These are phyloP conservation scores for Scolopax bukidnonensis DNA, from an alignment of 2,797 vertebrate species.

Conservation along the genomic window DNA sequence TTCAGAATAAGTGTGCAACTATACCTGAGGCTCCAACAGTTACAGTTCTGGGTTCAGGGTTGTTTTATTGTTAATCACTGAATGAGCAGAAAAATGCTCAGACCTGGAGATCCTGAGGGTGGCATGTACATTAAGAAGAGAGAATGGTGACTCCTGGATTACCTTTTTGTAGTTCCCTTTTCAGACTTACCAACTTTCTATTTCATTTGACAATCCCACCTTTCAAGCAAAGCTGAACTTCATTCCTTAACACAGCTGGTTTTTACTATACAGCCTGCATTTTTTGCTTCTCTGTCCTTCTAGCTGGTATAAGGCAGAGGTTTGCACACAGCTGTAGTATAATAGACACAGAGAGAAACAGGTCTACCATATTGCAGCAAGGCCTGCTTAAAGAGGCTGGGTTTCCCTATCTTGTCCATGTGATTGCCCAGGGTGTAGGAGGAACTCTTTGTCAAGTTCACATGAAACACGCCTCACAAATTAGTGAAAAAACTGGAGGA, in stretches of 20 bases:
- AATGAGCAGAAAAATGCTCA: background rate
- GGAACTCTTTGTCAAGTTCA: background rate
- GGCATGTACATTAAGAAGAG: background rate
- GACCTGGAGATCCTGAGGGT: fast-evolving
- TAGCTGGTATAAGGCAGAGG: background rate
- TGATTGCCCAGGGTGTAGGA: background rate
- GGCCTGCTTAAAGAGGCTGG: background rate
- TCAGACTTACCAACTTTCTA: background rate
- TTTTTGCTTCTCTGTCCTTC: background rate
- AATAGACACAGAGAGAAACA: background rate
- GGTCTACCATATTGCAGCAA: background rate
- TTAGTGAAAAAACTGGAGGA: background rate
- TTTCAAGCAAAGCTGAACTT: background rate
- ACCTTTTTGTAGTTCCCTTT: background rate
- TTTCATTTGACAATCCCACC: background rate
- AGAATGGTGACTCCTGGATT: background rate
- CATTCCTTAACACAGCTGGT: background rate
- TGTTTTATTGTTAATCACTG: background rate
- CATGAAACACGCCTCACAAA: background rate
- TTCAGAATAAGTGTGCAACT: background rate
- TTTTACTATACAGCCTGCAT: background rate
- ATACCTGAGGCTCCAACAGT: background rate
- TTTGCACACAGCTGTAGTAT: background rate
- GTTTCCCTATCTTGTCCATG: background rate
- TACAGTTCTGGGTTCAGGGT: background rate